Base-by-base conservation (phyloP, 2,113 vertebrate species). In the Caranx ignobilis region DNA sequence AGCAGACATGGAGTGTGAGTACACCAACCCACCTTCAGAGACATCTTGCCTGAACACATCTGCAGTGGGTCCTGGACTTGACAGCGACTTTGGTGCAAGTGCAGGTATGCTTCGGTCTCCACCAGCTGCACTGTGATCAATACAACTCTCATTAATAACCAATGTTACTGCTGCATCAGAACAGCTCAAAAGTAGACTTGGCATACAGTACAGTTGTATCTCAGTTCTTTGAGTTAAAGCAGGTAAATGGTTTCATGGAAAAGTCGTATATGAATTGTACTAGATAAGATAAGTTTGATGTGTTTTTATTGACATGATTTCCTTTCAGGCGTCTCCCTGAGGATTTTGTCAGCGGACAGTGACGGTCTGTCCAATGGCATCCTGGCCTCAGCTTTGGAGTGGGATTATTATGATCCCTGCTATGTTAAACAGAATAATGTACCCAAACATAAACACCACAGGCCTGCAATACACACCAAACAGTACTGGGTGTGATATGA, bases 31-130 rank as follows among this genome's bases (percentile, higher is more conserved):
- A 3, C 83, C 71, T 1, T 86, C 62, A 0, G 93, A 93, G 37
- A 71, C 50, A 11, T 90, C 82, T 3, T 78, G 85, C 54, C 73
- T 77, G 19, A 90, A 91, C 79, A 77, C 66, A 0, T 94, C 94
- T 4, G 84, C 89, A 0, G 88, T 82, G 8, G 94, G 95, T 0
- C 92, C 95, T 10, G 96, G 95, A 15, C 90, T 96, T 26, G 96
- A 96, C 89, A 95, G 95, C n/a, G 95, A 96, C 87, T 96, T 96
- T 19, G 95, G 96, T 54, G 95, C 95, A 47, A 96, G 96, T 72
- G 96, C 95, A 90, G 95, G 96, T 95, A 76, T 6, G 41, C 13
- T 21, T 37, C 19, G 32, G 32, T 9, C 34, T 34, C 19, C 26
- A 4, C 34, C 35, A 34, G 31, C 74, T 71, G 60, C 77, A 47